phyloP scores from a whole-genome alignment of 2,113 vertebrate genomes.

The Platycercus adscitus region DNA sequence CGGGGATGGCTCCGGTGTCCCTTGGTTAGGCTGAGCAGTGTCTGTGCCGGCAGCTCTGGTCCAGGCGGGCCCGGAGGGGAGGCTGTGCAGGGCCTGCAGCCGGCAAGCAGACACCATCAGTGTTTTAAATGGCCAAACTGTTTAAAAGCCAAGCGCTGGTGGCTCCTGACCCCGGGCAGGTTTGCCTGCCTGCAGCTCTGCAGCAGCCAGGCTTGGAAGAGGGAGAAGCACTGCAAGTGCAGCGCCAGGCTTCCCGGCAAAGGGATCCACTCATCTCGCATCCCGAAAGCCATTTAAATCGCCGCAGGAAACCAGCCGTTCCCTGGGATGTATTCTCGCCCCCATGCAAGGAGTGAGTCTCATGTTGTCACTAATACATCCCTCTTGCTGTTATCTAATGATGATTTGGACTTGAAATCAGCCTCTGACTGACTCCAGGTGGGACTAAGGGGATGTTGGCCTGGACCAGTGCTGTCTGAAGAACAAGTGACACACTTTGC shows the following conservation, averaged over 20 bases:
- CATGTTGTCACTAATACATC: neutral
- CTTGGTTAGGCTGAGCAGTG: neutral
- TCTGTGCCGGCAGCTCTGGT: neutral
- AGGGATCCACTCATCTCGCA: neutral
- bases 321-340: neutral
- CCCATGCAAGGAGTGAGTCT: neutral
- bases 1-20: neutral
- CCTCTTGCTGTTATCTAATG: neutral
- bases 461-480: neutral
- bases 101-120: neutral
- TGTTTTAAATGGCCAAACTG: neutral
- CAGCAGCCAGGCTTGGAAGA: neutral
- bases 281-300: neutral
- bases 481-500: neutral
- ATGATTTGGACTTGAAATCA: neutral
- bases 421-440: neutral
- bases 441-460: neutral
- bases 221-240: neutral
- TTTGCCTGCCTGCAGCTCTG: neutral
- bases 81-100: neutral
- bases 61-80: neutral
- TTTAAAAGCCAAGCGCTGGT: neutral
- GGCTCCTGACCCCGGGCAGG: neutral
- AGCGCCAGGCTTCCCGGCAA: rapidly evolving
- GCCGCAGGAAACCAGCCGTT: neutral